phyloP scores from a whole-genome alignment of 2,888 invertebrate genomes.

The Apodemia duryi region DNA sequence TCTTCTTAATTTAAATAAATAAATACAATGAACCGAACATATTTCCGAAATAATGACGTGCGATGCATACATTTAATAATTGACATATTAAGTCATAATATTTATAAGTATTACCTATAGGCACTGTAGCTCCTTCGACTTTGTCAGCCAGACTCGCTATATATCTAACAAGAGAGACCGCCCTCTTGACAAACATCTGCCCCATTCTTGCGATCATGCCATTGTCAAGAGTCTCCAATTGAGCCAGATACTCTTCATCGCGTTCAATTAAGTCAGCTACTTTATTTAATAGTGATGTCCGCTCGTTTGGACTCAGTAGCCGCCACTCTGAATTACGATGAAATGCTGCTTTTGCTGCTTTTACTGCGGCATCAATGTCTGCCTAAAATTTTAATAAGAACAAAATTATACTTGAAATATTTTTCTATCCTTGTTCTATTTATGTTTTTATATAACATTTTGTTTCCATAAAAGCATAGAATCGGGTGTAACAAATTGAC shows the following conservation, averaged over 20 bases:
- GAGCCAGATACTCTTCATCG: background rate
- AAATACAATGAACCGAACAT: no score
- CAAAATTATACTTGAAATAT: no score
- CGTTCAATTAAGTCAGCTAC: background rate
- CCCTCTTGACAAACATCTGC: background rate
- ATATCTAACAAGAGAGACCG: background rate
- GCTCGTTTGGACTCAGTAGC: slow-evolving; percentile 78
- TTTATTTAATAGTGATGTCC: background rate
- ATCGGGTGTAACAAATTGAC: no score
- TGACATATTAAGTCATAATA: no score
- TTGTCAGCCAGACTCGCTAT: slow-evolving; percentile 5
- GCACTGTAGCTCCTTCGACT: slow-evolving; percentile 5
- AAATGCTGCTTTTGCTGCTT: slow-evolving; percentile 87
- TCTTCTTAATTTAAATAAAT: no score
- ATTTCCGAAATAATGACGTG: no score
- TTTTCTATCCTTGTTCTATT: no score
- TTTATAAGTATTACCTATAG: background rate
- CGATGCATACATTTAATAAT: no score
- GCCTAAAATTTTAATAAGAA: slow-evolving; percentile 50
- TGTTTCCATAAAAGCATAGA: no score
- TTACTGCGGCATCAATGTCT: slow-evolving; percentile 87
- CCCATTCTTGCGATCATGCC: background rate
- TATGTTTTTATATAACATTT: no score
- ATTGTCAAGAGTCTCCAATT: background rate
- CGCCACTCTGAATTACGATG: slow-evolving; percentile 85